phyloP scores from a whole-genome alignment of 2,113 vertebrate genomes.

The Campylomormyrus tamandua region DNA sequence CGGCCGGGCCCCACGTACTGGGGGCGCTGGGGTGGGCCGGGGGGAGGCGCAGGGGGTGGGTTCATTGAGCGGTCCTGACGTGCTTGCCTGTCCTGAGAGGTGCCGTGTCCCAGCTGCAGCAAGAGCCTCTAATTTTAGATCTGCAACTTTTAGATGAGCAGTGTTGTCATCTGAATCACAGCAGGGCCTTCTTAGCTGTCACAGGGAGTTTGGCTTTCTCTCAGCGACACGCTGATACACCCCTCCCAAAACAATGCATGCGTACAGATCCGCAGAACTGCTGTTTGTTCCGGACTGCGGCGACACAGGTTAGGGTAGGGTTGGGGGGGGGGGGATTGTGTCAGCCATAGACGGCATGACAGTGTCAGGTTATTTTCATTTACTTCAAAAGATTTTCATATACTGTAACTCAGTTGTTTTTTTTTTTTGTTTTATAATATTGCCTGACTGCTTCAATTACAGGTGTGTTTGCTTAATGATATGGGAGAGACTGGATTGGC shows the following conservation, averaged over 20 bases:
- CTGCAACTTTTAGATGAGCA: conserved; percentile 53
- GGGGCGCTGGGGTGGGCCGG: neutral
- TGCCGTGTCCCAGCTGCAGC: conserved; percentile 37
- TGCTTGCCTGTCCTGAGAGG: conserved; percentile 34
- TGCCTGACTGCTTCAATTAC: neutral
- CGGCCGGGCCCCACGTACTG: conserved; percentile 20
- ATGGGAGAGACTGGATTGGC: neutral
- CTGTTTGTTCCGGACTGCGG: neutral
- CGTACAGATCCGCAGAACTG: neutral
- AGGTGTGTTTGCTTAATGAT: neutral
- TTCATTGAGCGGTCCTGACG: conserved; percentile 14
- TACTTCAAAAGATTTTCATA: neutral
- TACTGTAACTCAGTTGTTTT: neutral
- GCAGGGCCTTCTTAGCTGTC: conserved; percentile 52
- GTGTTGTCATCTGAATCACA: conserved; percentile 57
- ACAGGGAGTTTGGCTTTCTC: conserved; percentile 49
- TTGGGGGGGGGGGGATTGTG: neutral
- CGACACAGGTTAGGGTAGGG: neutral
- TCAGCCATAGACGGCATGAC: neutral
- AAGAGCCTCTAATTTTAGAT: conserved; percentile 54
- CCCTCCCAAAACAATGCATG: conserved; percentile 20
- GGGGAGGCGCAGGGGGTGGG: conserved; percentile 18
- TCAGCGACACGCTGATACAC: conserved; percentile 40
- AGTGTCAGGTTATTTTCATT: neutral
- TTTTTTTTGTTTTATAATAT: neutral